Evolutionary conservation across 2,797 vertebrate species (phyloP).

Genomic region (Garrulus glandarius): DNA sequence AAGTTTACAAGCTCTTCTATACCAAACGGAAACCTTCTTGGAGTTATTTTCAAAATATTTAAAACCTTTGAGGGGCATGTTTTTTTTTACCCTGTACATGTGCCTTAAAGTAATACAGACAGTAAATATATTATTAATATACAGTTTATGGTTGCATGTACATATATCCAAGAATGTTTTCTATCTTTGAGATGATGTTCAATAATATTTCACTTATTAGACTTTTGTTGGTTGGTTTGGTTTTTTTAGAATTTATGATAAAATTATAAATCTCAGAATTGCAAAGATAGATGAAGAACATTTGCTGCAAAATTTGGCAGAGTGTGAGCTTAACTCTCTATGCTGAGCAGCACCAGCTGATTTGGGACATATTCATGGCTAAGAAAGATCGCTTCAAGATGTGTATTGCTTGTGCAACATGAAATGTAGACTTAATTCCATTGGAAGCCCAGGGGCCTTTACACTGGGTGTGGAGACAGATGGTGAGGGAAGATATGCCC

Average conservation of each 20-base stretch:
- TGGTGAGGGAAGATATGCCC: not conserved
- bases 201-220: not conserved
- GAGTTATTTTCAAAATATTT: not conserved
- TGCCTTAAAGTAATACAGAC: not conserved
- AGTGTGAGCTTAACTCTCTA: not conserved
- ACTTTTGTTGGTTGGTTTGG: accelerated
- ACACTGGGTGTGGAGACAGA: not conserved
- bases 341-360: not conserved
- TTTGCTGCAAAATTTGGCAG: not conserved
- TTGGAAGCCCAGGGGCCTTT: not conserved
- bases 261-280: not conserved
- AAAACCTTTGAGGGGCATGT: not conserved
- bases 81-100: not conserved
- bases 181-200: not conserved
- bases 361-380: not conserved
- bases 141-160: not conserved
- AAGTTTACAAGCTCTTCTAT: not conserved
- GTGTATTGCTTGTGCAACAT: not conserved
- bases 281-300: not conserved
- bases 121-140: not conserved
- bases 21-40: not conserved
- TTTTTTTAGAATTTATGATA: not conserved
- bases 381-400: not conserved
- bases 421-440: not conserved
- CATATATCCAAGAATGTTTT: not conserved